phyloP scores from a whole-genome alignment of 2,888 invertebrate species.

The Platypus cylindrus region DNA sequence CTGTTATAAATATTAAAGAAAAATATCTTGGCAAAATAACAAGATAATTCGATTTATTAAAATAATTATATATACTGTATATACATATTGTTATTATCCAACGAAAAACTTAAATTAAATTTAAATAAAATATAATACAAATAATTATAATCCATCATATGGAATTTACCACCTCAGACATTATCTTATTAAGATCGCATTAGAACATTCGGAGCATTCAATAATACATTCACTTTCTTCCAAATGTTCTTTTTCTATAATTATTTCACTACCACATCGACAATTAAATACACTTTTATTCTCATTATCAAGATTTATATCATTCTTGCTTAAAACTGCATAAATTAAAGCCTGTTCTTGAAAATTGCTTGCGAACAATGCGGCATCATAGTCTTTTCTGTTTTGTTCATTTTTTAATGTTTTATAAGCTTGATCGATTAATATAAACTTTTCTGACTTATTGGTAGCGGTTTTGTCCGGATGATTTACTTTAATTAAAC shows the following conservation, averaged over 20 bases:
- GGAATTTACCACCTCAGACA: background rate
- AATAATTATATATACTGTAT: background rate
- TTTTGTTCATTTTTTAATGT: conserved; percentile 46
- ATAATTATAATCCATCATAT: background rate
- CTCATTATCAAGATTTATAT: conserved; percentile 37
- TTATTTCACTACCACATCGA: conserved; percentile 55
- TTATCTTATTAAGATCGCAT: conserved; percentile 46
- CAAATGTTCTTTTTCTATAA: conserved; percentile 33
- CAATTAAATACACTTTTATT: conserved; percentile 43
- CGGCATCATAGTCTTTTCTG: conserved; percentile 54
- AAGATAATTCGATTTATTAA: no score
- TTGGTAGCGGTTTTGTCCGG: conserved; percentile 40
- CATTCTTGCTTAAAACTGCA: conserved; percentile 40
- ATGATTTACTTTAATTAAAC: conserved; percentile 42
- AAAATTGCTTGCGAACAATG: conserved; percentile 44
- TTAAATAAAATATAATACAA: background rate
- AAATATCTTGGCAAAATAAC: conserved; percentile 3
- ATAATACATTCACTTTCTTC: conserved; percentile 38
- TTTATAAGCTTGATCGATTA: conserved; percentile 60
- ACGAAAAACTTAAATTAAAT: background rate
- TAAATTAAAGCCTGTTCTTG: conserved; percentile 46
- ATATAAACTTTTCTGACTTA: conserved; percentile 33
- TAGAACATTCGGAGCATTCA: conserved; percentile 63
- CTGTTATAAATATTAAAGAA: conserved; percentile 15
- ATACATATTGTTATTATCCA: background rate